Base-by-base conservation (phyloP, 2,113 vertebrate genomes). In the Parotia lawesii region DNA sequence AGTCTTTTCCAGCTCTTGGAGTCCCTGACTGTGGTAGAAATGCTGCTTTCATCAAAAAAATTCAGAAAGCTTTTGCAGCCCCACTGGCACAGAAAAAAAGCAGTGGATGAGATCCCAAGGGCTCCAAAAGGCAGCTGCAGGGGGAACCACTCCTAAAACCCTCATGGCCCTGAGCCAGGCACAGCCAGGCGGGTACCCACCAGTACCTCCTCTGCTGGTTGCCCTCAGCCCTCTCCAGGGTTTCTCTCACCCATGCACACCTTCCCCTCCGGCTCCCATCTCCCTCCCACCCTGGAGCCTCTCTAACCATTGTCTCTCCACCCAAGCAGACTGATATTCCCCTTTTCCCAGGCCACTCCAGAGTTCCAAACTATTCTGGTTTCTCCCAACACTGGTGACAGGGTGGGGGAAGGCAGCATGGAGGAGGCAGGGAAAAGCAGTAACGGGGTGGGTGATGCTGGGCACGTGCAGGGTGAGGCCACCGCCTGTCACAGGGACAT, bases 41-140 rank as follows among this genome's bases (percentile, higher is more conserved):
- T 20, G 27, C 31, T 77, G 54, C 38, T 74, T 60, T 70, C 21
- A 33, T 11, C 9, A 6, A 83, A 48, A 73, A 74, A 38, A 20
- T 3, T 17, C 28, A 8, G 44, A 69, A 62, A 47, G 6, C 3
- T 86, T 72, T 78, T 74, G 60, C 50, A 73, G n/a, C 20, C 48
- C 16, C 23, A 12, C 6, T 62, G 53, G 48, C 23, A 21, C 23
- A 73, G 65, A 17, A 37, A 33, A 89, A 57, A 89, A 57, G 9
- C 53, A 47, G 53, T 9, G 1, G 4, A 47, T 42, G 35, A 0
- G 6, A 53, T 28, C 37, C 24, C 3, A 2, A 51, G 47, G 64
- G 58, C 19, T 57, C 29, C 65, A 47, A 81, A 77, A 51, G 12
- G 14, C n/a, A 81, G 7, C 29, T 77, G n/a, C 53, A 42, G 51